These are phyloP conservation scores for Cryptus armator DNA, from an alignment of 2,888 invertebrate genomes.

Conservation along the genomic window DNA sequence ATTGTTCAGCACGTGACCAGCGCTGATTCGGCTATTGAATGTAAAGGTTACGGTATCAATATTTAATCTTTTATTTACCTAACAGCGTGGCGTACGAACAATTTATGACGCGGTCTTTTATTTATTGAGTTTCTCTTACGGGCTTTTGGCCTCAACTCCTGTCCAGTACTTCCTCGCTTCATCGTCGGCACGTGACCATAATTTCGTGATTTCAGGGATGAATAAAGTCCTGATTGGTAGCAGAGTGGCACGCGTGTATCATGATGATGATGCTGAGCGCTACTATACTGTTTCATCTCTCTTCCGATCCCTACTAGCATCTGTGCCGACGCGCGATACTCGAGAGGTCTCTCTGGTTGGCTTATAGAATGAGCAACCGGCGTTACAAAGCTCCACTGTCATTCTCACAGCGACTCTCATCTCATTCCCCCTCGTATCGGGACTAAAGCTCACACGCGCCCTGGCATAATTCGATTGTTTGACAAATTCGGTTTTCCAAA, in stretches of 20 bases:
- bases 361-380: conserved; percentile 39
- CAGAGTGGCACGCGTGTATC: conserved; percentile 45
- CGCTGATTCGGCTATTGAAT: background rate
- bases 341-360: conserved; percentile 13
- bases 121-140: conserved; percentile 22
- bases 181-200: conserved; percentile 74
- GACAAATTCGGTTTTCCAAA: conserved; percentile 78
- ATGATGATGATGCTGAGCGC: conserved; percentile 35
- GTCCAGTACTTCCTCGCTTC: conserved; percentile 39
- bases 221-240: conserved; percentile 81
- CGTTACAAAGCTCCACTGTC: conserved; percentile 54
- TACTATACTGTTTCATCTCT: conserved; percentile 21
- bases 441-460: conserved; percentile 68
- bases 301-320: background rate
- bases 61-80: conserved; percentile 62
- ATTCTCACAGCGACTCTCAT: conserved; percentile 40
- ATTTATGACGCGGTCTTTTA: conserved; percentile 12
- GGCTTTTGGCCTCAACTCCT: conserved; percentile 25
- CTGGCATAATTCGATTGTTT: conserved; percentile 78
- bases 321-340: conserved; percentile 39
- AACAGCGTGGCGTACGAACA: conserved; percentile 19
- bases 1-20: background rate
- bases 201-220: conserved; percentile 78
- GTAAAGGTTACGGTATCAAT: conserved; percentile 32
- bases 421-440: conserved; percentile 1